Evolutionary conservation across 64 coral and sea anemone species (phyloP).

Genomic region (Stichodactyla mertensii): DNA sequence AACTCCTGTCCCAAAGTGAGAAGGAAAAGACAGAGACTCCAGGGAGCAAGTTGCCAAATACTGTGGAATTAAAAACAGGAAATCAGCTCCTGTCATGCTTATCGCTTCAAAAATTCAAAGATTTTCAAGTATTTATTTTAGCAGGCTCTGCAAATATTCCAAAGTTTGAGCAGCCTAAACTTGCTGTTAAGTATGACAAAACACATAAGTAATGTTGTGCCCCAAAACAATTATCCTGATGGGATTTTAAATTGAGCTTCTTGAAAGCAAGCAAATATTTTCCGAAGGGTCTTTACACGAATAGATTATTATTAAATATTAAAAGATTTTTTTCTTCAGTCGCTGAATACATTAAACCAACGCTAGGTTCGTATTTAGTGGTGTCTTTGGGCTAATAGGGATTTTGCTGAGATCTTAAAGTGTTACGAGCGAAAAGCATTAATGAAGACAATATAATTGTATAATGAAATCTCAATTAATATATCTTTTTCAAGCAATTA

Average conservation of each 20-base stretch:
- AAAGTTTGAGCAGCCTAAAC: slow-evolving; percentile 68
- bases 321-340: slow-evolving; percentile 18
- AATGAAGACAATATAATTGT: slow-evolving; percentile 83
- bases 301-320: slow-evolving; percentile 25
- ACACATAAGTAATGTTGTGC: slow-evolving; percentile 72
- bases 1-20: slow-evolving; percentile 26
- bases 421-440: slow-evolving; percentile 39
- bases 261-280: slow-evolving; percentile 93
- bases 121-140: slow-evolving; percentile 75
- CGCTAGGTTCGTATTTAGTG: slow-evolving; percentile 17
- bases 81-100: slow-evolving; percentile 79
- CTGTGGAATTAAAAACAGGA: slow-evolving; percentile 75
- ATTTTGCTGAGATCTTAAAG: slow-evolving; percentile 10
- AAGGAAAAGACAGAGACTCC: slow-evolving; percentile 72
- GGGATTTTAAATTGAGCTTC: slow-evolving; percentile 80
- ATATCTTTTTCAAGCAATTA: slow-evolving; percentile 99
- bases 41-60: slow-evolving; percentile 40
- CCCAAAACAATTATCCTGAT: slow-evolving; percentile 84
- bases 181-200: slow-evolving; percentile 83
- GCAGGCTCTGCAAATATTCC: slow-evolving; percentile 67
- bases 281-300: slow-evolving; percentile 14
- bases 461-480: slow-evolving; percentile 99
- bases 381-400: slow-evolving; percentile 1
- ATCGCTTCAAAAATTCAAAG: slow-evolving; percentile 84
- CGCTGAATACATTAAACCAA: slow-evolving; percentile 21